A percentile compares a stretch with the other conserved stretches of the same genome.
Conservation (phyloP, 64 coral and sea anemone species). For the Porites australiensis region DNA sequence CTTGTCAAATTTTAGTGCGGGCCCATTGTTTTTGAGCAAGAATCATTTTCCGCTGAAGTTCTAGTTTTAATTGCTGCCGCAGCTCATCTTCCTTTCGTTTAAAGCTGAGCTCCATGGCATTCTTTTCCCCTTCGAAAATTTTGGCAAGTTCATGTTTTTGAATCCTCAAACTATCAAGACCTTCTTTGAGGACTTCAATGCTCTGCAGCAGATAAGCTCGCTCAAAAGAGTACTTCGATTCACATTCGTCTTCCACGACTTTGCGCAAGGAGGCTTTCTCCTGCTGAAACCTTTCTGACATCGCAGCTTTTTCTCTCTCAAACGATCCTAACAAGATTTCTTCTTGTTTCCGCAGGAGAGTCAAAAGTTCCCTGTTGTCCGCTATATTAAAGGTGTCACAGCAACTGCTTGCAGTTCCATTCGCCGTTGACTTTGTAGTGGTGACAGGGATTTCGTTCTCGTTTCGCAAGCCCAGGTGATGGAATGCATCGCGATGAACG, state of each 20-base stretch:
- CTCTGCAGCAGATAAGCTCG: conserved; percentile 32
- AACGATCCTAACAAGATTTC: conserved; percentile 26
- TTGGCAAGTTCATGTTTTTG: conserved; percentile 82
- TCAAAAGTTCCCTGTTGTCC: conserved; percentile 24
- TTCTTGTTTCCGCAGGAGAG: conserved; percentile 61
- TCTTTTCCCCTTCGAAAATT: conserved; percentile 80
- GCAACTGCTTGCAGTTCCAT: neutral
- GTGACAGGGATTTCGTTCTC: neutral
- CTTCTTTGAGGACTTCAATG: conserved; percentile 68
- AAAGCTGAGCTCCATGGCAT: conserved; percentile 63
- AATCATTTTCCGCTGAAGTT: conserved; percentile 56
- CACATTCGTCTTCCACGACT: conserved; percentile 47
- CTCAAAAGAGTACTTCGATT: conserved; percentile 44
- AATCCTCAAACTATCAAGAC: conserved; percentile 35
- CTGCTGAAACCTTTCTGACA: conserved; percentile 47
- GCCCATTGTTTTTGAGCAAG: conserved; percentile 70
- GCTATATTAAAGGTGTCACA: neutral
- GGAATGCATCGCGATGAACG: conserved; percentile 13
- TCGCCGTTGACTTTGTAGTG: neutral
- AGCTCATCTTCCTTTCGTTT: conserved; percentile 64
- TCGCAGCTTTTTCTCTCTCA: conserved; percentile 55
- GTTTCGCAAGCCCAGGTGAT: neutral
- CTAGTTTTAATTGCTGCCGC: conserved; percentile 32
- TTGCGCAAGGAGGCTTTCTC: conserved; percentile 52
- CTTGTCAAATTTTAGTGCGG: conserved; percentile 38